phyloP scores from a whole-genome alignment of 2,888 invertebrate species.

The Molanna angustata region DNA sequence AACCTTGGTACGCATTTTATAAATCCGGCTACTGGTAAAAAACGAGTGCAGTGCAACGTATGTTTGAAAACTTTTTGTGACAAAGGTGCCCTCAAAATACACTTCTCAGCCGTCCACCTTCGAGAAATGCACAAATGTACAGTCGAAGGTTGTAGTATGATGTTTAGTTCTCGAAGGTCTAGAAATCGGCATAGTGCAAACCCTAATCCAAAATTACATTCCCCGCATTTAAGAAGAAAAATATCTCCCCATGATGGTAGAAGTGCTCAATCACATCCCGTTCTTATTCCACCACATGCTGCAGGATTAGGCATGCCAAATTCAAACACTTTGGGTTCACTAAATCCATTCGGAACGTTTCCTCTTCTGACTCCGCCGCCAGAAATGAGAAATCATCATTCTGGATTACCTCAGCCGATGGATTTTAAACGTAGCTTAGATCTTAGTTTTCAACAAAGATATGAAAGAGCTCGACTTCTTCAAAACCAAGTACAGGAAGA shows the following conservation, averaged over 20 bases:
- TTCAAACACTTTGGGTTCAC: constrained; percentile 53
- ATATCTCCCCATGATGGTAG: constrained; percentile 93
- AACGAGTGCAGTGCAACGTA: constrained; percentile 96
- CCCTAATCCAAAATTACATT: constrained; percentile 97
- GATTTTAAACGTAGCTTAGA: constrained; percentile 66
- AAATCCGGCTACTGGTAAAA: constrained; percentile 91
- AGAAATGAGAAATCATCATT: constrained; percentile 59
- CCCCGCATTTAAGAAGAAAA: constrained; percentile 89
- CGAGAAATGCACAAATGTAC: constrained; percentile 99
- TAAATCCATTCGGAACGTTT: constrained; percentile 73
- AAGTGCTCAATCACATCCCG: constrained; percentile 81
- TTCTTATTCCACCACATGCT: constrained; percentile 70
- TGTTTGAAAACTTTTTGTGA: constrained; percentile 99
- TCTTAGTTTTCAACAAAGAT: constrained; percentile 52
- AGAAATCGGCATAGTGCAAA: constrained; percentile 97
- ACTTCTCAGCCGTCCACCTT: constrained; percentile 97
- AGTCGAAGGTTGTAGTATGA: constrained; percentile 98
- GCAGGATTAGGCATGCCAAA: constrained; percentile 60
- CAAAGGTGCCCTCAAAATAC: constrained; percentile 98
- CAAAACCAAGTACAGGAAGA: constrained; percentile 43
- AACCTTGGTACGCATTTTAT: constrained; percentile 88
- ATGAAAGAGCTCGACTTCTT: constrained; percentile 43
- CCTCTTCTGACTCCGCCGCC: constrained; percentile 71
- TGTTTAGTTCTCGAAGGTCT: constrained; percentile 96
- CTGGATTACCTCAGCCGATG: constrained; percentile 48